Evolutionary conservation across 2,797 vertebrate species (phyloP), one percentile per base, ranked within the genome.

Genomic region (Cyclopterus lumpus): DNA sequence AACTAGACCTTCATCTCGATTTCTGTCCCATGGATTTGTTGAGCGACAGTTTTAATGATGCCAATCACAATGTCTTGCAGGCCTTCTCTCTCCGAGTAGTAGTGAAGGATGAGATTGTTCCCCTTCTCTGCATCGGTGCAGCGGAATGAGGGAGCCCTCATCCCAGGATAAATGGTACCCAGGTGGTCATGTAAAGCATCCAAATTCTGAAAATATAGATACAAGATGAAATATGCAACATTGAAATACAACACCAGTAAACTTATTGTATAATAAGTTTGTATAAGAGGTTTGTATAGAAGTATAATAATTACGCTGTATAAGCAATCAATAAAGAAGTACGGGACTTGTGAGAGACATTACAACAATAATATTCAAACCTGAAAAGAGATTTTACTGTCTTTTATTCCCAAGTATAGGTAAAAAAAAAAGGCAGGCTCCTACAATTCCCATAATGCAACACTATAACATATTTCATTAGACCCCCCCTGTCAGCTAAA

Each of bases 31-130:
- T 99, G 98, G 90, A 99, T 99, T 91, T 99, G 98, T 8, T 99
- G 98, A 71, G 98, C 98, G 24, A 99, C 98, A 0, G 98, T 99
- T 93, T 99, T 99, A 90, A 99, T 98, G 89, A 99, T 99, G 75
- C 98, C 98, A 58, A 99, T 99, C 83, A 99, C 98, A 63, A 99
- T 99, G 90, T 99, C 98, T 88, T 99, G 98, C 66, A 99, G 96
- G 30, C 98, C 98, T 91, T 99, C 98, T 89, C 98, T 95, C 93
- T 99, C 98, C 0, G 98, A 99, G 89, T 99, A 99, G 91, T 99
- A 99, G 91, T 99, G 98, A 54, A 99, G 95, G 86, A 99, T 97
- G 62, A 99, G 96, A 28, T 97, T 98, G 92, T 96, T 99, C 44
- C 98, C 98, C 73, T 98, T 99, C 77, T 99, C 98, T 0, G 97